These are phyloP conservation scores for Dipodomys spectabilis DNA, from an alignment of 2,113 vertebrate genomes.

Conservation along the genomic window DNA sequence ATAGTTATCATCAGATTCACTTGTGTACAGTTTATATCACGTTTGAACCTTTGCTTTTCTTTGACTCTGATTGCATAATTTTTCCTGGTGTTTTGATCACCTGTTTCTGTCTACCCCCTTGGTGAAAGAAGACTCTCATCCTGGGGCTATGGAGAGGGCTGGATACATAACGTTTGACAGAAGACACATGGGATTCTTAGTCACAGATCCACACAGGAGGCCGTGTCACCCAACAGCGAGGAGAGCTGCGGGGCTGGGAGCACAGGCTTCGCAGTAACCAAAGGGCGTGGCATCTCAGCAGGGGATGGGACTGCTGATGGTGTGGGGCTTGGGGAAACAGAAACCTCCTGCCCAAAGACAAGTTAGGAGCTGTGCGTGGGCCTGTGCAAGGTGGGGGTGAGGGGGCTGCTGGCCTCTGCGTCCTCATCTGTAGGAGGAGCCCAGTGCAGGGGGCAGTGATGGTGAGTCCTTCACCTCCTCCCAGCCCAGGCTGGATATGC, in stretches of 20 bases:
- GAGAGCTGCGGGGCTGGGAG: not conserved
- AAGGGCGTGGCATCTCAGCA: not conserved
- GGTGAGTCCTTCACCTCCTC: not conserved
- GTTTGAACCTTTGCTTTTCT: not conserved
- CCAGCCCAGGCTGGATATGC: not conserved
- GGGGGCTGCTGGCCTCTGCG: not conserved
- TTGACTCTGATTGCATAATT: not conserved
- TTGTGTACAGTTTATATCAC: not conserved
- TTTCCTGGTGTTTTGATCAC: not conserved
- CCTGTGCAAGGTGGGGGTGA: not conserved
- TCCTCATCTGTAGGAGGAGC: not conserved
- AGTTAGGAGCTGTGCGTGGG: not conserved
- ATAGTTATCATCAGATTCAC: no score
- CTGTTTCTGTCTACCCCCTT: not conserved
- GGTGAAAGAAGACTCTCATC: not conserved
- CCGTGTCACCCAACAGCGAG: fast-evolving
- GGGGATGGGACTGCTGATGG: not conserved
- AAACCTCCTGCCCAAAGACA: no score
- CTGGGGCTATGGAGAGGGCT: not conserved
- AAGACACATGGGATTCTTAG: not conserved
- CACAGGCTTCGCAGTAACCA: not conserved
- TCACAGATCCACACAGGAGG: fast-evolving
- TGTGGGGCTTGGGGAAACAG: not conserved
- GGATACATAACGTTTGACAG: no score
- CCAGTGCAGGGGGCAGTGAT: not conserved